Evolutionary conservation across 2,113 vertebrate species (phyloP).

Genomic region (Nyctereutes procyonoides): DNA sequence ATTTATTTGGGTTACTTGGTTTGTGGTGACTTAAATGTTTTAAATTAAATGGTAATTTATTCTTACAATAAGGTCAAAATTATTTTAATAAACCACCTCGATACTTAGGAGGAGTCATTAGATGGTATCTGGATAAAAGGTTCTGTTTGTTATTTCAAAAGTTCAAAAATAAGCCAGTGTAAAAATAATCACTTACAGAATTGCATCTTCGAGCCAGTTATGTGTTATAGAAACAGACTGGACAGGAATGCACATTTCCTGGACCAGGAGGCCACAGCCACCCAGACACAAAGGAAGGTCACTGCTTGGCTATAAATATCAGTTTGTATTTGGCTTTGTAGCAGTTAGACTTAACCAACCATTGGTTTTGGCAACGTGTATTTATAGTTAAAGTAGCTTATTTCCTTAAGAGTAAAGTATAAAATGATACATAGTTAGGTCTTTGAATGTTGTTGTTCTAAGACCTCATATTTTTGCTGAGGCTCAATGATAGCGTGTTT

Average conservation of each 20-base stretch:
- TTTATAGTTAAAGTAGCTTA: background rate
- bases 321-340: background rate
- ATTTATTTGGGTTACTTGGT: constrained; percentile 11
- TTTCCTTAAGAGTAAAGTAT: background rate
- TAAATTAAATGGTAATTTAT: constrained; percentile 9
- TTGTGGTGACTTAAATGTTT: background rate
- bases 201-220: background rate
- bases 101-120: constrained; percentile 7
- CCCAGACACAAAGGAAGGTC: background rate
- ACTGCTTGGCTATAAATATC: background rate
- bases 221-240: background rate
- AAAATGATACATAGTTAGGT: background rate
- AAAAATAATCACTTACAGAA: constrained; percentile 19
- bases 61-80: background rate
- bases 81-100: constrained; percentile 28
- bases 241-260: background rate
- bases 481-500: background rate
- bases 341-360: background rate
- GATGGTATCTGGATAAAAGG: background rate
- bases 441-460: constrained; percentile 19
- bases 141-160: constrained; percentile 4
- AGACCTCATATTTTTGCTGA: background rate
- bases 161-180: constrained; percentile 14
- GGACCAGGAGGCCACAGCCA: background rate
- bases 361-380: background rate